Evolutionary conservation across 2,113 vertebrate genomes (phyloP).

Genomic region (Zosterops pallidus): DNA sequence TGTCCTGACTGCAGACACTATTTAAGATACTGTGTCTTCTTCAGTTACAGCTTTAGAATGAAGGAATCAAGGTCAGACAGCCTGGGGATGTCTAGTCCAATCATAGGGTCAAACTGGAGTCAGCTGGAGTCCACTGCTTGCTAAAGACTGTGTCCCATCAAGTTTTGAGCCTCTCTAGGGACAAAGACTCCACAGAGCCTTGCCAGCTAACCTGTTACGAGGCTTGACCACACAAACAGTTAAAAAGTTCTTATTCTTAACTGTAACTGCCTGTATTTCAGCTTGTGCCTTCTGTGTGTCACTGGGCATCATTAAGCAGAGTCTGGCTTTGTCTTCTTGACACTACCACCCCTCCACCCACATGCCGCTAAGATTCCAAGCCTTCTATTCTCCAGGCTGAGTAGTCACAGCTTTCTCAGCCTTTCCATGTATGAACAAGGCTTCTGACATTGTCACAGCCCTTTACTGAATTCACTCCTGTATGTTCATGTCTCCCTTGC

Average conservation of each 20-base stretch:
- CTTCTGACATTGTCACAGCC: accelerated
- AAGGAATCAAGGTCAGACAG: background rate
- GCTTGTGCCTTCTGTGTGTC: background rate
- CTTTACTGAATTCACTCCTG: background rate
- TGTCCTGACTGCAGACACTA: background rate
- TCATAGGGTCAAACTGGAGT: background rate
- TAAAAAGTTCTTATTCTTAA: background rate
- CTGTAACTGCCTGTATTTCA: background rate
- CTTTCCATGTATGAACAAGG: accelerated
- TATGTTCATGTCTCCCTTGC: background rate
- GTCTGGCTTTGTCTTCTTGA: background rate
- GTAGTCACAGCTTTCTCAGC: background rate
- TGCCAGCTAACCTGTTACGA: background rate
- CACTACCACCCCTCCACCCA: background rate
- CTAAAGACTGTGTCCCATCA: background rate
- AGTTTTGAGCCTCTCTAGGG: background rate
- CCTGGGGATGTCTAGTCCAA: background rate
- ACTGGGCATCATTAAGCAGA: background rate
- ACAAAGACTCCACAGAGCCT: background rate
- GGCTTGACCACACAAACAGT: background rate
- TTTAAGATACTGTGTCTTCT: background rate
- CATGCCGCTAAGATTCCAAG: background rate
- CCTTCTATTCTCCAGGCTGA: background rate
- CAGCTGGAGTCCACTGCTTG: background rate
- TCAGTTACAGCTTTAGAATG: background rate